Conservation (phyloP, 2,888 invertebrate genomes). For the Parthenolecanium corni region DNA sequence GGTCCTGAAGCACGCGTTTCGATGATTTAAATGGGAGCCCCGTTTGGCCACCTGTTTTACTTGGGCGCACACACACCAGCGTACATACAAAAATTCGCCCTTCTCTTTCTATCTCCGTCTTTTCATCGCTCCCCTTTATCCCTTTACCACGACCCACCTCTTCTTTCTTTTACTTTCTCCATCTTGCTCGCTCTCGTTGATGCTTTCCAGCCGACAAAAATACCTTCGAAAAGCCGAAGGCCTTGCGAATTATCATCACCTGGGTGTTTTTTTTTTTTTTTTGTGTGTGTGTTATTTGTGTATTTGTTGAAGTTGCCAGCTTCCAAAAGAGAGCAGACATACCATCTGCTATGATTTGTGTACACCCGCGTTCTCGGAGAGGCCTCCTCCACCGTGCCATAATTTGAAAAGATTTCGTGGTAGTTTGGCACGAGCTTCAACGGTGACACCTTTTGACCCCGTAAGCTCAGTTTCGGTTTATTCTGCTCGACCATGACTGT, state of each 20-base stretch:
- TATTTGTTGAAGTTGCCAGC: not conserved
- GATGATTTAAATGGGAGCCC: slow-evolving; percentile 2
- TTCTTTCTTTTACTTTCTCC: too few species aligned
- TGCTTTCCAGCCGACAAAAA: not conserved
- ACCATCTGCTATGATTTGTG: slow-evolving; percentile 14
- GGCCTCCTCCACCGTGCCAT: slow-evolving; percentile 2
- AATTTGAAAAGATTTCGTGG: too few species aligned
- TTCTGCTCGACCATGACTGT: too few species aligned
- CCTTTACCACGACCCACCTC: too few species aligned
- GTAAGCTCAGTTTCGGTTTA: too few species aligned
- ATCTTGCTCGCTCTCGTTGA: too few species aligned
- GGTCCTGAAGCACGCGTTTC: slow-evolving; percentile 20
- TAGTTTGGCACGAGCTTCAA: too few species aligned
- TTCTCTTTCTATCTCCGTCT: too few species aligned
- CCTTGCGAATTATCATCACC: slow-evolving; percentile 26
- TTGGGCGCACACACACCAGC: not conserved
- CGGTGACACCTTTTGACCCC: too few species aligned
- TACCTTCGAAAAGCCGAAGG: slow-evolving; percentile 14
- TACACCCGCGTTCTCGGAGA: not conserved
- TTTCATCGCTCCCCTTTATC: too few species aligned
- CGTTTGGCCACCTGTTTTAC: slow-evolving; percentile 20
- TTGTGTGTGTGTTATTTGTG: not conserved
- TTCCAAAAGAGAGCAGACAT: not conserved
- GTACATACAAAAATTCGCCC: too few species aligned
- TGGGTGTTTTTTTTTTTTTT: not conserved